Evolutionary conservation across 2,113 vertebrate species (phyloP), one percentile per base, ranked within the genome.

Genomic region (Myrmecophaga tridactyla): DNA sequence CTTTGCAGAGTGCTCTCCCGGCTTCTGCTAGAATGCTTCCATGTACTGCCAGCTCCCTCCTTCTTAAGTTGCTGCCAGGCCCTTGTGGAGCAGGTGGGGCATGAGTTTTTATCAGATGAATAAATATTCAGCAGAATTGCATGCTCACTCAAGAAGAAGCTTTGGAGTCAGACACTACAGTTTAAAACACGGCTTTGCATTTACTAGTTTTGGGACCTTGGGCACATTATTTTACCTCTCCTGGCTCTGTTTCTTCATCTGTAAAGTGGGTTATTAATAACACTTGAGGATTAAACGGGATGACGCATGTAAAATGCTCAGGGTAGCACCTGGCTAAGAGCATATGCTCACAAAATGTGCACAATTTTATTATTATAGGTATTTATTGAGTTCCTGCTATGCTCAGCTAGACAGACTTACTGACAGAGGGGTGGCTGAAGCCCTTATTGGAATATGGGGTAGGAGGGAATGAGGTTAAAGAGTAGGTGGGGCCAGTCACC

Each of bases 171-270:
- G 36, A 46, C 25, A 31, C 25, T 36, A 72, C 10, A 23, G 15
- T 63, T 92, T 31, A 12, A 95, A 87, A 76, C 27, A 73, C 43
- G 62, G 41, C 60, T 90, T 21, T 18, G 9, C 43, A 46, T 86
- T 94, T 84, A 60, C 5, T 23, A 36, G 80, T 51, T 83, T 78
- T 94, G 13, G 36, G 88, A 75, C 11, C 51, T 48, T 20, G 48
- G 43, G 53, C 51, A 89, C 4, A 36, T 31, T 7, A 53, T 81
- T 80, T 78, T 41, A 63, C 67, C 41, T 53, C 12, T 36, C 48
- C 39, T 46, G 65, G 41, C 43, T 96, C 85, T 67, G 86, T 73
- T 86, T 94, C 48, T 86, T 73, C 62, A 51, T 51, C 72, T 88
- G 69, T 69, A 73, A 89, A 78, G 43, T 81, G 60, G 63, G 18